A percentile compares a stretch with the other conserved stretches of the same genome.
These are phyloP conservation scores for Rhyacichthys aspro DNA, from an alignment of 2,797 vertebrate species.

Conservation along the genomic window DNA sequence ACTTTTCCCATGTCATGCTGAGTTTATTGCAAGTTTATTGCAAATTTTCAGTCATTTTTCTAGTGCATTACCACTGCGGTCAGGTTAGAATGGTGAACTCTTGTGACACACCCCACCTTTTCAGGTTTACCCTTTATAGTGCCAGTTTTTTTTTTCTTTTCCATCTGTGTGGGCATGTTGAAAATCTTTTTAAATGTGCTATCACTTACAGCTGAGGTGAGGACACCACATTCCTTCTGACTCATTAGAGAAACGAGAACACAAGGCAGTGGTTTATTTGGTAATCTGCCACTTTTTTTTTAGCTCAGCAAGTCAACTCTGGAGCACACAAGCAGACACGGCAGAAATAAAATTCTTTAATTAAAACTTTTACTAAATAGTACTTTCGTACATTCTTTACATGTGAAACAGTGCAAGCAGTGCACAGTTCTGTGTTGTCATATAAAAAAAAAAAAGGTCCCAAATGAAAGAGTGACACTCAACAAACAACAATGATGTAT, in stretches of 20 bases:
- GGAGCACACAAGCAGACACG: constrained; percentile 55
- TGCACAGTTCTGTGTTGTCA: constrained; percentile 23
- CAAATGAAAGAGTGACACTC: constrained; percentile 4
- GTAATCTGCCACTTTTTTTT: constrained; percentile 49
- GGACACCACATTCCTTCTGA: constrained; percentile 62
- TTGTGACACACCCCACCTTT: constrained; percentile 48
- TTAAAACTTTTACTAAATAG: constrained; percentile 45
- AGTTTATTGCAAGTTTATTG: constrained; percentile 33
- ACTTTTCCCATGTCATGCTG: constrained; percentile 21
- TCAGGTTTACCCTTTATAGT: constrained; percentile 52
- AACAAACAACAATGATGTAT: no score
- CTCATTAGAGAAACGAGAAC: constrained; percentile 56
- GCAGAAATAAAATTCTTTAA: constrained; percentile 52
- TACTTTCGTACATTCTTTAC: constrained; percentile 25
- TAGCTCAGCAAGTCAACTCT: constrained; percentile 29
- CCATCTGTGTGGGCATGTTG: constrained; percentile 51
- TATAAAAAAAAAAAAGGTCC: constrained; percentile 11
- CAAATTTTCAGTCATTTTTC: constrained; percentile 41
- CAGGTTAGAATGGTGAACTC: constrained; percentile 46
- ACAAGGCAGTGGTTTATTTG: constrained; percentile 54
- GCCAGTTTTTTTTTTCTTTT: constrained; percentile 30
- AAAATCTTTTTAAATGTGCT: constrained; percentile 45
- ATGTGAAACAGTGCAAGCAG: constrained; percentile 32
- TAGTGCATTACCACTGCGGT: constrained; percentile 51
- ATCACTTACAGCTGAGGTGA: constrained; percentile 65